Base-by-base conservation (phyloP, 1,140 invertebrate species). In the Drepana arcuata region DNA sequence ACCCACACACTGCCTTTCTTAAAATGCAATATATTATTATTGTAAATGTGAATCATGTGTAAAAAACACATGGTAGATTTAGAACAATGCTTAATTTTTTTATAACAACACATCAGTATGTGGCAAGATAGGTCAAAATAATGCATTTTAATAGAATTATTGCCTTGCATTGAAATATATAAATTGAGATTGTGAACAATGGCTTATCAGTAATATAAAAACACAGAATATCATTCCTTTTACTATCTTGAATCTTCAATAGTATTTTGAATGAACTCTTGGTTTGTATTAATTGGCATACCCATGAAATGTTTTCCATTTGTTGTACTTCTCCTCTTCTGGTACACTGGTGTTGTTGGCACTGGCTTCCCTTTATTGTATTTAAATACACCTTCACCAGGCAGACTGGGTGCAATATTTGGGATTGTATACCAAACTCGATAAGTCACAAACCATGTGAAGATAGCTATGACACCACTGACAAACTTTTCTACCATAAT, bases 401-500 rank as follows among this genome's bases (percentile, higher is more conserved):
- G 93, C 13, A 89, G 65, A 27, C 89, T 87, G 12, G 93, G 88
- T 21, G 89, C 67, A 12, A 87, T 50, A 33, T 83, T 85, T 7
- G 86, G 81, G 14, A 87, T 71, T 26, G 81, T 86, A 75, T 90
- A 98, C 89, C 93, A 93, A 40, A 92, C 86, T 44, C 90, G 86
- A 71, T 99, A 99, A 0, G 94, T 96, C 12, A 95, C 69, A 85
- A 93, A 97, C 97, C 97, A 99, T 14, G 92, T 92, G 3, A 92
- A 56, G 49, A 98, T 90, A 1, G 96, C 96, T 52, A 94, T 84
- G 10, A 92, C 84, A 9, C 94, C 93, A 43, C 93, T 96, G 2
- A 96, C 66, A 33, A 99, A 90, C 75, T 99, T 99, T 70, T 98
- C 95, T 14, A 96, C 88, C 90, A 98, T 94, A 23, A 92, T 93